Evolutionary conservation across 2,113 vertebrate species (phyloP).

Genomic region (Odocoileus hemionus): DNA sequence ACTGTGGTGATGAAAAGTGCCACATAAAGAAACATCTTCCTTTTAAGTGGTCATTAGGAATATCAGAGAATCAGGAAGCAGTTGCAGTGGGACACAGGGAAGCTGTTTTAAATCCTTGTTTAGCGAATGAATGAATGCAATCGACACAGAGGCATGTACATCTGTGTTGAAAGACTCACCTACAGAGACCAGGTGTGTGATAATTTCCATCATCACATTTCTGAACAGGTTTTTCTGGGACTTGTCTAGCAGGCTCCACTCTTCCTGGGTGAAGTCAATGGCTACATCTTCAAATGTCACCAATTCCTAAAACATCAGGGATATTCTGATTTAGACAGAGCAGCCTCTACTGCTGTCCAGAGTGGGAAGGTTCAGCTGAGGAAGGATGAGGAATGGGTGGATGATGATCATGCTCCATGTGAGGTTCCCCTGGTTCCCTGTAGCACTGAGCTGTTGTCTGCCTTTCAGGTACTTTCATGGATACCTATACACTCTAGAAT

Average conservation of each 20-base stretch:
- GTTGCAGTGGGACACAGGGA: background rate
- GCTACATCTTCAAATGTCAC: background rate
- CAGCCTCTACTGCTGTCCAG: background rate
- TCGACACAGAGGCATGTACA: accelerated
- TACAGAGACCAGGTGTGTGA: background rate
- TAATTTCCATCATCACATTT: background rate
- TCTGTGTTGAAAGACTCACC: background rate
- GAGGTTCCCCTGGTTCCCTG: background rate
- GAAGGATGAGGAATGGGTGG: background rate
- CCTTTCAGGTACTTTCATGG: background rate
- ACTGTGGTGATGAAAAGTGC: background rate
- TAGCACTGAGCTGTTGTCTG: background rate
- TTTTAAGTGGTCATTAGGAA: background rate
- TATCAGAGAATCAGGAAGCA: background rate
- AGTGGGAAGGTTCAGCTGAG: background rate
- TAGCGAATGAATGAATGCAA: background rate
- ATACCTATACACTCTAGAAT: background rate
- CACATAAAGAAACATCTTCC: background rate
- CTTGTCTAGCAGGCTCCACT: background rate
- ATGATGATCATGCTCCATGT: background rate
- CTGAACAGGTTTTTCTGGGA: background rate
- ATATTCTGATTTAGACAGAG: background rate
- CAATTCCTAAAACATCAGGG: background rate
- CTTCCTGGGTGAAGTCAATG: background rate
- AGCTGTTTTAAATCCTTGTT: background rate